Evolutionary conservation across 2,888 invertebrate species (phyloP).

Genomic region (Corbicula japonica): DNA sequence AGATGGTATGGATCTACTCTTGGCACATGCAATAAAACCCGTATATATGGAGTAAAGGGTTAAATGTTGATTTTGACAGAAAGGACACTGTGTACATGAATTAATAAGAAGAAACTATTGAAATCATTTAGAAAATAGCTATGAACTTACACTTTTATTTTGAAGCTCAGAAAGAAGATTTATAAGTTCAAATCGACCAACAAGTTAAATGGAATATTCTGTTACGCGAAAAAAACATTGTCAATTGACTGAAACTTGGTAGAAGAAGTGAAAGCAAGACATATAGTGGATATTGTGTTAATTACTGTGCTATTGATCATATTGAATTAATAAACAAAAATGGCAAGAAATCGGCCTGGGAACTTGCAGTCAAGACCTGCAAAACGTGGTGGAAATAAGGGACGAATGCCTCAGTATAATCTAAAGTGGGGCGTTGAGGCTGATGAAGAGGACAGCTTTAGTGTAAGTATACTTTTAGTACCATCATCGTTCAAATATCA

Average conservation of each 20-base stretch:
- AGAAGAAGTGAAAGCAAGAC: background rate
- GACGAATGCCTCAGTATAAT: slow-evolving; percentile 49
- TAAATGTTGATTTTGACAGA: too few species aligned
- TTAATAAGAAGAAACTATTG: too few species aligned
- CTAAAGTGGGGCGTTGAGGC: slow-evolving; percentile 44
- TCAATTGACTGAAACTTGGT: background rate
- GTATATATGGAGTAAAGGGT: too few species aligned
- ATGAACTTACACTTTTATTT: background rate
- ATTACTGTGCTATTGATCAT: slow-evolving; percentile 1
- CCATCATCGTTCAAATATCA: too few species aligned
- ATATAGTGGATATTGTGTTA: background rate
- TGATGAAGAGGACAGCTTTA: slow-evolving; percentile 50
- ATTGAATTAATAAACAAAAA: slow-evolving; percentile 7
- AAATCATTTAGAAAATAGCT: too few species aligned
- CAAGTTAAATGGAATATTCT: background rate
- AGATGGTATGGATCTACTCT: too few species aligned
- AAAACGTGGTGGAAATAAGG: slow-evolving; percentile 22
- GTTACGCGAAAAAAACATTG: background rate
- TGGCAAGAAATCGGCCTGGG: slow-evolving; percentile 41
- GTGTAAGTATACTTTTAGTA: slow-evolving; percentile 41
- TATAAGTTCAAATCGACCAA: background rate
- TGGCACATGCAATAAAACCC: too few species aligned
- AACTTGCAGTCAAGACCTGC: too few species aligned
- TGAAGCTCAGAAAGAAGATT: background rate
- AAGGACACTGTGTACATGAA: too few species aligned